phyloP scores from a whole-genome alignment of 2,888 invertebrate species.

The Catonia carolina region DNA sequence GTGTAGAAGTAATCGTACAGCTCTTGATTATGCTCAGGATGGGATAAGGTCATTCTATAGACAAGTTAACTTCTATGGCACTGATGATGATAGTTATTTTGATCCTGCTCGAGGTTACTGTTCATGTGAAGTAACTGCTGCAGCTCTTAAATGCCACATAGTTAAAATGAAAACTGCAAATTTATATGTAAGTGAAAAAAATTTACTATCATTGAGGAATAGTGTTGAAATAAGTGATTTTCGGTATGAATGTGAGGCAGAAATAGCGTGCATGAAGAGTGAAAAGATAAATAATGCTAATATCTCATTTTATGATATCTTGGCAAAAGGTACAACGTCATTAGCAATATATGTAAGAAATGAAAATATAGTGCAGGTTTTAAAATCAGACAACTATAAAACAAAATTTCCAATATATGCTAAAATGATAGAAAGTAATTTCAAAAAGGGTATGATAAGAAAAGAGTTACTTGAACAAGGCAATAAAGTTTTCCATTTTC shows the following conservation, averaged over 20 bases:
- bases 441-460: not conserved
- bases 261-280: not conserved
- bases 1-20: not conserved
- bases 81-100: not conserved
- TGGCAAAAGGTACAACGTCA: too few relatives aligned
- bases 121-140: not conserved
- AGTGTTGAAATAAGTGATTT: not conserved
- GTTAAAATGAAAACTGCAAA: not conserved
- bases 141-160: not conserved
- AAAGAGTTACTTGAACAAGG: not conserved
- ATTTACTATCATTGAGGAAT: not conserved
- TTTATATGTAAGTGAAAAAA: not conserved
- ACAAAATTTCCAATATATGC: not conserved
- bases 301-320: too few relatives aligned
- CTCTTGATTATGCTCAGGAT: not conserved
- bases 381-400: not conserved
- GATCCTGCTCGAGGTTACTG: not conserved
- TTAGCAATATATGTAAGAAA: too few relatives aligned
- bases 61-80: not conserved
- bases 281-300: not conserved
- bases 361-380: too few relatives aligned
- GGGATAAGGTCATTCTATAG: not conserved
- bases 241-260: too few relatives aligned
- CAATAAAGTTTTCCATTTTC: not conserved
- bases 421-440: not conserved